Evolutionary conservation across 2,888 invertebrate genomes (phyloP).

Genomic region (Trileptium ribeirensis): DNA sequence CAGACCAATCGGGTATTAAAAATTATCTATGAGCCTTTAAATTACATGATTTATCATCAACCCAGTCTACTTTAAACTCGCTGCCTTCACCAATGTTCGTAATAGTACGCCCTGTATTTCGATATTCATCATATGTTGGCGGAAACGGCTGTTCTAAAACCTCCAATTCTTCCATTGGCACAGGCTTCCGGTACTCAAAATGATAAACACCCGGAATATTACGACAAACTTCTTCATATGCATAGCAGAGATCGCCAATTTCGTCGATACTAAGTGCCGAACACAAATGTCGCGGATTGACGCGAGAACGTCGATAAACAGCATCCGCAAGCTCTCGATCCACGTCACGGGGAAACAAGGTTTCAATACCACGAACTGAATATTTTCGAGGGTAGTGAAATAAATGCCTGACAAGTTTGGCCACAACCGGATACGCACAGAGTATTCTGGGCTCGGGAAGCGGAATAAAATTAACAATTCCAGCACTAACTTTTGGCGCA

Average conservation of each 20-base stretch:
- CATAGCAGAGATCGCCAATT: conserved; percentile 42
- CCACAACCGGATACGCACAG: conserved; percentile 73
- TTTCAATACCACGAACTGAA: conserved; percentile 50
- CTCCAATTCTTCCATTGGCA: neutral
- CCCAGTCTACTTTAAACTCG: too few relatives aligned
- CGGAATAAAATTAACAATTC: conserved; percentile 80
- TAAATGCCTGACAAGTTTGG: conserved; percentile 76
- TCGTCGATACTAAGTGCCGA: conserved; percentile 44
- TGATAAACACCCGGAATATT: conserved; percentile 45
- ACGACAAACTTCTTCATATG: conserved; percentile 42
- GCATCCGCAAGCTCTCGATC: conserved; percentile 42
- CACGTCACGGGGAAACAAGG: conserved; percentile 44
- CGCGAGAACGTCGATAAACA: conserved; percentile 29
- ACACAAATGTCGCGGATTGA: conserved; percentile 33
- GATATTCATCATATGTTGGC: neutral
- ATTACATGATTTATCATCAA: too few relatives aligned
- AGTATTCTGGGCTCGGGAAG: conserved; percentile 65
- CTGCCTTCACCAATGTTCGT: too few relatives aligned
- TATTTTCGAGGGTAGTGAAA: conserved; percentile 83
- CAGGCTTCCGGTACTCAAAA: conserved; percentile 42
- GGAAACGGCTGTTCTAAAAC: neutral
- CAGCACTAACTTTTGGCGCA: conserved; percentile 90
- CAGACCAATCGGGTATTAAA: too few relatives aligned
- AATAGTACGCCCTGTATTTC: too few relatives aligned
- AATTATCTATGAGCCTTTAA: too few relatives aligned